Base-by-base conservation (phyloP, 1,140 invertebrate species). In the Lepidotrigona ventralis region DNA sequence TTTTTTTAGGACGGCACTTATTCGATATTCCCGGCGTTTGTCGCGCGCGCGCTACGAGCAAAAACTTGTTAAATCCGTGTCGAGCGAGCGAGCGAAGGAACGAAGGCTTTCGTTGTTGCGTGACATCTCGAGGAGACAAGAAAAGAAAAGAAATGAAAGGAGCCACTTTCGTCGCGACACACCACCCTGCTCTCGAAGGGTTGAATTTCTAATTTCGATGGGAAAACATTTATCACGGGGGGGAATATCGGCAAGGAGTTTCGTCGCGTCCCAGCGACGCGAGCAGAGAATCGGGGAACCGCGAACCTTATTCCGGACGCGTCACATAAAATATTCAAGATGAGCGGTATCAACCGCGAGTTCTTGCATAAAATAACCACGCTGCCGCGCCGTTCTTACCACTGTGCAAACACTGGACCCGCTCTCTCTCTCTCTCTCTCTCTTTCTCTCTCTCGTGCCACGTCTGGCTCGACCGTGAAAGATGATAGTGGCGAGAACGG, bases 401-500 rank as follows among this genome's bases (percentile, higher is more conserved):
- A 79, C 73, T 74, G 66, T 81, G 84, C 87, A 84, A 89, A 84
- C 86, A 88, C 74, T 39, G 46, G 33, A 74, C 60, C 83, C 23
- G 26, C 29, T 19, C 12, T 72, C 73, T 73, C 26, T 80, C 46
- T n/a, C 17, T 58, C 56, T 46, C 21, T 26, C 21, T 63, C 56
- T 23, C 2, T 51, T 33, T 29, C 70, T 26, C 33, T 53, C 53
- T 71, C 69, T 39, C 53, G 66, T n/a, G n/a, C 19, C 56, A 29
- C 76, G 74, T 58, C 51, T 66, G 75, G 39, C 26, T 39, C 64
- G 15, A 74, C 79, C 82, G 85, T 82, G 85, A 88, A 89, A 86
- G 87, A 89, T 89, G 87, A 89, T 89, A 89, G 88, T 85, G 82
- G 79, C 83, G 87, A 89, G 85, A 89, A 89, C 87, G 87, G 88